Percentiles rank a stretch among this genome's conserved stretches.
Conservation (phyloP, 2,113 vertebrate species). For the Verasper variegatus region DNA sequence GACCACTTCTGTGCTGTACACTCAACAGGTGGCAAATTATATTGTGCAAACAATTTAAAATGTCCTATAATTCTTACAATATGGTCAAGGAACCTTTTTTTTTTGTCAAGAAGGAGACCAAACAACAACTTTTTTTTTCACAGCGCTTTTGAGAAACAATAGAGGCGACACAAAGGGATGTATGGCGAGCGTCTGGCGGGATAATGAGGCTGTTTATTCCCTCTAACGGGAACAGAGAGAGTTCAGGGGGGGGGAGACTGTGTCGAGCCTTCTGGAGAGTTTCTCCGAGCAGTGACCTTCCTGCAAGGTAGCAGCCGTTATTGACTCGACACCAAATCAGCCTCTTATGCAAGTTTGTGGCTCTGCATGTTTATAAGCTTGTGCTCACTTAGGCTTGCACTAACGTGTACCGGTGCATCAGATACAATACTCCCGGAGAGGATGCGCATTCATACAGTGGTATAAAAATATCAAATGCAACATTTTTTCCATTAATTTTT, state of each 20-base stretch:
- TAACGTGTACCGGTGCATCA: neutral
- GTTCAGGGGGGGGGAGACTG: conserved; percentile 48
- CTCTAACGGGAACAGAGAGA: conserved; percentile 59
- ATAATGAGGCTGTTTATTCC: conserved; percentile 76
- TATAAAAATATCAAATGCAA: neutral
- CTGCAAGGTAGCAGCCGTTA: conserved; percentile 56
- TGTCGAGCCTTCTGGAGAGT: conserved; percentile 44
- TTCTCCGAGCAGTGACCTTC: conserved; percentile 65
- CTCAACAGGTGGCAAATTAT: conserved; percentile 16
- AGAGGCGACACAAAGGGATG: conserved; percentile 40
- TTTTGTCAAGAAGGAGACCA: neutral
- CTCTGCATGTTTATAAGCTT: conserved; percentile 17
- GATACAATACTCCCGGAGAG: neutral
- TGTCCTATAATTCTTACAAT: conserved; percentile 23
- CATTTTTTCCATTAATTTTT: neutral
- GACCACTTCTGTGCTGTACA: neutral
- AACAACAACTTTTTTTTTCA: neutral
- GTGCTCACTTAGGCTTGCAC: conserved; percentile 4
- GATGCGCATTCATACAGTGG: neutral
- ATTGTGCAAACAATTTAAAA: conserved; percentile 9
- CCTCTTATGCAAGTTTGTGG: conserved; percentile 12
- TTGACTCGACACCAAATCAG: conserved; percentile 40
- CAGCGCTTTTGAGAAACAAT: conserved; percentile 41
- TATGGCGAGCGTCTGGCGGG: conserved; percentile 52
- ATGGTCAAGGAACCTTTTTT: conserved; percentile 3